Evolutionary conservation across 2,113 vertebrate genomes (phyloP).

Genomic region (Nipponia nippon): DNA sequence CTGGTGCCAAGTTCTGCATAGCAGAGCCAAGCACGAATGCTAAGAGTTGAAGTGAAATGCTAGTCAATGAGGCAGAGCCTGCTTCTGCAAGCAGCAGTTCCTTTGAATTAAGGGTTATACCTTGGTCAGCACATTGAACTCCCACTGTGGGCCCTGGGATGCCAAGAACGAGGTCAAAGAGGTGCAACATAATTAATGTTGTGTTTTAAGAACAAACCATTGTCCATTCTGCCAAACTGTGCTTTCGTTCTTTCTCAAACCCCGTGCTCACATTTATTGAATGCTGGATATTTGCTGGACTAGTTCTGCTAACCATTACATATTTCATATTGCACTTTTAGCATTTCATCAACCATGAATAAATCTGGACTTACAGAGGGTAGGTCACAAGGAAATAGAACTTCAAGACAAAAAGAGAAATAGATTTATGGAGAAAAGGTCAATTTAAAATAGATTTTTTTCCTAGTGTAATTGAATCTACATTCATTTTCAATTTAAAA

Average conservation of each 20-base stretch:
- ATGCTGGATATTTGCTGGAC: background rate
- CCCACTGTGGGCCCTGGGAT: background rate
- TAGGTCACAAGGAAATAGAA: background rate
- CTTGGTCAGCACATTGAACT: conserved; percentile 39
- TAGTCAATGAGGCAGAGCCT: conserved; percentile 39
- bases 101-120: conserved; percentile 32
- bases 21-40: background rate
- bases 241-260: background rate
- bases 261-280: background rate
- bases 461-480: background rate
- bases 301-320: background rate
- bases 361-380: background rate
- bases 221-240: background rate
- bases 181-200: background rate
- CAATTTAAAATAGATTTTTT: background rate
- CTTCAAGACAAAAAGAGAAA: background rate
- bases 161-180: conserved; percentile 23
- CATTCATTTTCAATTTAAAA: background rate
- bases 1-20: background rate
- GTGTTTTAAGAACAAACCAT: conserved; percentile 21
- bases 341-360: background rate
- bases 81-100: background rate
- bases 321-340: background rate
- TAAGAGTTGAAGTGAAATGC: background rate
- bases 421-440: background rate